A percentile compares a stretch with the other conserved stretches of the same genome.
Conservation (phyloP, 1,140 invertebrate genomes). For the Nasonia vitripennis region DNA sequence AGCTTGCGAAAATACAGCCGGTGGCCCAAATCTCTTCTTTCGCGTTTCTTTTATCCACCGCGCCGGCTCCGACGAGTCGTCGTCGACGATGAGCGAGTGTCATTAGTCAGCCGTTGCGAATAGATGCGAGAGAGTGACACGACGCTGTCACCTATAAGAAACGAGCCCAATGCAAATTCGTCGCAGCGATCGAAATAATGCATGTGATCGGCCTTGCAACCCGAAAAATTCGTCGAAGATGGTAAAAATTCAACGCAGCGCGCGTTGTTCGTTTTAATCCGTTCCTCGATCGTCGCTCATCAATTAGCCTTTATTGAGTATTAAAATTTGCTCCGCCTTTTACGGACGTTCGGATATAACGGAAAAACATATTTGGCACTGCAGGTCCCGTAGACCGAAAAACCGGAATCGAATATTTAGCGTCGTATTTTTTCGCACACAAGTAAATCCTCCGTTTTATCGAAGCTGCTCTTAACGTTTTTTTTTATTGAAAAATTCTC, state of each 20-base stretch:
- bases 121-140: background rate
- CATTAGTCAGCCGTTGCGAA: conserved; percentile 22
- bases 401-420: background rate
- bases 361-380: too few species aligned
- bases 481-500: too few species aligned
- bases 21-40: background rate
- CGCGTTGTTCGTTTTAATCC: background rate
- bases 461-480: background rate
- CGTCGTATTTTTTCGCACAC: background rate
- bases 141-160: background rate
- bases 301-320: conserved; percentile 10
- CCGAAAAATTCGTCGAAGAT: too few species aligned
- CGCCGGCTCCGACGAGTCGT: background rate
- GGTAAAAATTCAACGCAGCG: background rate
- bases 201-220: background rate
- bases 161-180: background rate
- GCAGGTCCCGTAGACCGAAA: background rate
- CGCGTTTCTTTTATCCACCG: background rate
- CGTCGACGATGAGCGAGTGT: background rate
- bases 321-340: too few species aligned
- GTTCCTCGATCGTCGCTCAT: background rate
- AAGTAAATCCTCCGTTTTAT: background rate
- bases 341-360: too few species aligned
- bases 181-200: background rate
- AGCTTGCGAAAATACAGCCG: background rate